A percentile compares a stretch with the other conserved stretches of the same genome.
These are phyloP conservation scores for Lasioglossum calceatum DNA, from an alignment of 2,888 invertebrate genomes.

Conservation along the genomic window DNA sequence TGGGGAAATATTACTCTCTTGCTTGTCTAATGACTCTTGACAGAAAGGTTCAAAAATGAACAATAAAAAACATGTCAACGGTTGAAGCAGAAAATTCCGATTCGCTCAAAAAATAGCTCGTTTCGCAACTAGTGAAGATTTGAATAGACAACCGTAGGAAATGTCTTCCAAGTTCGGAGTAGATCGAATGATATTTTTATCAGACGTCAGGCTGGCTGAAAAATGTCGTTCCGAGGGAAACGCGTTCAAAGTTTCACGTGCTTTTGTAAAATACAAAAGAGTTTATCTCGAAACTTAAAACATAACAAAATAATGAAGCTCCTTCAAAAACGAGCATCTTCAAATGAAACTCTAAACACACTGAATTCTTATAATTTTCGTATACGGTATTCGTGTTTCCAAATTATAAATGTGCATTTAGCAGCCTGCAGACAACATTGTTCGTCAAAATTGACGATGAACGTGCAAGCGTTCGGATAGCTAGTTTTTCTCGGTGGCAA, in stretches of 20 bases:
- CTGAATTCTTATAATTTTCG: too few relatives aligned
- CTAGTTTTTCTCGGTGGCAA: neutral
- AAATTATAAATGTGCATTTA: too few relatives aligned
- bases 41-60: too few relatives aligned
- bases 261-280: neutral
- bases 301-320: neutral
- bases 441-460: neutral
- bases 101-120: too few relatives aligned
- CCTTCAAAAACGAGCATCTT: too few relatives aligned
- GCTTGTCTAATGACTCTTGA: neutral
- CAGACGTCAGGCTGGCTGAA: neutral
- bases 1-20: neutral
- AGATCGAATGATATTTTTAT: neutral
- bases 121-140: neutral
- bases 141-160: neutral
- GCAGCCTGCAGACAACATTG: too few relatives aligned
- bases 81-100: too few relatives aligned
- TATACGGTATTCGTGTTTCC: too few relatives aligned
- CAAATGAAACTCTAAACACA: too few relatives aligned
- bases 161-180: neutral
- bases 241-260: neutral
- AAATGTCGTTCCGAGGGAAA: neutral
- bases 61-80: too few relatives aligned
- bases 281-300: neutral
- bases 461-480: neutral